phyloP scores from a whole-genome alignment of 1,140 invertebrate genomes.

The Solen grandis region DNA sequence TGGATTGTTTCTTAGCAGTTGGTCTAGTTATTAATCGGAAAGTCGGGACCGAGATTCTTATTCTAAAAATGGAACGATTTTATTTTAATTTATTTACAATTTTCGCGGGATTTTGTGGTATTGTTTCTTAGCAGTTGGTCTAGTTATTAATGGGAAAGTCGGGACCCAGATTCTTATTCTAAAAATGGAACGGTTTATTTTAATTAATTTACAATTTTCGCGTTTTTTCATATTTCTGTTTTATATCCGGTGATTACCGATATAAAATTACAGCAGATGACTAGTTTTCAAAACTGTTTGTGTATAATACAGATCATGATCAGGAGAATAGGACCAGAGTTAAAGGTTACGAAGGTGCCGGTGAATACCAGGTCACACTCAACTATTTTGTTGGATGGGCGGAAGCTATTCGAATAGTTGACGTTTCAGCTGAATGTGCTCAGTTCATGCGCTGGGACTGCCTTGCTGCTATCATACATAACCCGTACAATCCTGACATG shows the following conservation, averaged over 20 bases:
- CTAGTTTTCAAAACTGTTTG: too few species aligned
- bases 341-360: constrained; percentile 67
- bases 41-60: too few species aligned
- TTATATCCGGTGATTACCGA: not conserved
- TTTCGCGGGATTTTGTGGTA: too few species aligned
- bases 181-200: not conserved
- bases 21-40: too few species aligned
- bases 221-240: not conserved
- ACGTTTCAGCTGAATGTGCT: constrained; percentile 61
- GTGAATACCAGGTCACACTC: constrained; percentile 60
- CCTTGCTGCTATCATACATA: constrained; percentile 68
- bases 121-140: too few species aligned
- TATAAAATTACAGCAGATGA: not conserved
- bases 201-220: not conserved
- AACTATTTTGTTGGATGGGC: constrained; percentile 63
- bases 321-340: constrained; percentile 61
- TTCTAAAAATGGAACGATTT: too few species aligned
- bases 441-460: constrained; percentile 75
- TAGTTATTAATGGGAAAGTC: too few species aligned
- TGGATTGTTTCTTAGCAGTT: too few species aligned
- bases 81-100: too few species aligned
- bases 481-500: constrained; percentile 48
- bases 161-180: too few species aligned
- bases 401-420: constrained; percentile 60
- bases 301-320: constrained; percentile 72